These are phyloP conservation scores for Cataglyphis rosenhaueri DNA, from an alignment of 2,888 invertebrate genomes.

Conservation along the genomic window DNA sequence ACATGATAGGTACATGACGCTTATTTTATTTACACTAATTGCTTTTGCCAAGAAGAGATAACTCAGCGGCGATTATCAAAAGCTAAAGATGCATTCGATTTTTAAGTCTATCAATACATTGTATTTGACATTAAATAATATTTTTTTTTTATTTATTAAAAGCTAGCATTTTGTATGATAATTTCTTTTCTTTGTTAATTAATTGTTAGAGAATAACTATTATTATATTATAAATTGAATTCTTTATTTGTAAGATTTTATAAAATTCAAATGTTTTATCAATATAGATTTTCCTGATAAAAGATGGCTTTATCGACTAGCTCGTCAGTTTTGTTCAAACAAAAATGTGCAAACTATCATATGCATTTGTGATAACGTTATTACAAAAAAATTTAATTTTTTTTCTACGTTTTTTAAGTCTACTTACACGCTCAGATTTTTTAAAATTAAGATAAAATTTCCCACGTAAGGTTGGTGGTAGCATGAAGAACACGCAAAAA, in stretches of 20 bases:
- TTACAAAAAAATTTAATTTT: conserved; percentile 40
- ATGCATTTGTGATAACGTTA: conserved; percentile 26
- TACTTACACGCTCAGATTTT: not conserved
- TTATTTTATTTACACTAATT: conserved; percentile 49
- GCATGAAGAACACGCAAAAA: conserved; percentile 16
- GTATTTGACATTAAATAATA: not conserved
- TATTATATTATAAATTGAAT: not conserved
- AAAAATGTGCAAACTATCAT: conserved; percentile 22
- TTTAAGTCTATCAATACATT: not conserved
- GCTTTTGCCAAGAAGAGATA: conserved; percentile 9
- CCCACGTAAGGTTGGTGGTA: not conserved
- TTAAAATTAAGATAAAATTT: conserved; percentile 41
- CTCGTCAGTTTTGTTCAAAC: not conserved
- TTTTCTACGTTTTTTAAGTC: conserved; percentile 2
- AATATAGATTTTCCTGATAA: not conserved
- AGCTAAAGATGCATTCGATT: not conserved
- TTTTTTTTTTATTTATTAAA: not conserved
- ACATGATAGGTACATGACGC: conserved; percentile 32
- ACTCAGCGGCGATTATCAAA: not conserved
- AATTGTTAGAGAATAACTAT: not conserved
- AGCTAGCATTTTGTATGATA: not conserved
- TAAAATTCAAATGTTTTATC: not conserved
- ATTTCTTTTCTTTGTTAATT: conserved; percentile 7
- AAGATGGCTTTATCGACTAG: conserved; percentile 12
- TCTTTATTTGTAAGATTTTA: not conserved